phyloP scores from a whole-genome alignment of 2,113 vertebrate species.

The Vicugna pacos region DNA sequence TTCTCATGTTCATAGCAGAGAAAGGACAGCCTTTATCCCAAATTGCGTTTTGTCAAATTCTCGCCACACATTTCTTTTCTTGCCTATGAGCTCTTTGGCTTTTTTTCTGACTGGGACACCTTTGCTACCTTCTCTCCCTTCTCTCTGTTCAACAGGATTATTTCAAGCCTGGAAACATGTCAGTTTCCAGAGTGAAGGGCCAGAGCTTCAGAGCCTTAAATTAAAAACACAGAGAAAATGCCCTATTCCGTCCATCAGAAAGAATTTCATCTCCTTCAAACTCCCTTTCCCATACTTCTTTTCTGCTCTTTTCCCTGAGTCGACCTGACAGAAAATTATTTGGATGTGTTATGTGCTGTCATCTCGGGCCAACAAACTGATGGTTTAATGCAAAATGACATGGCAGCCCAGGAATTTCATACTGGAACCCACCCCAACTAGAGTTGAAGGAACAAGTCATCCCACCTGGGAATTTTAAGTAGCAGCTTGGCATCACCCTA shows the following conservation, averaged over 20 bases:
- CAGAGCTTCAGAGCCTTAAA: slow-evolving; percentile 55
- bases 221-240: slow-evolving; percentile 65
- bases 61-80: neutral
- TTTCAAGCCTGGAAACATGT: slow-evolving; percentile 55
- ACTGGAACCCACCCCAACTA: slow-evolving; percentile 20
- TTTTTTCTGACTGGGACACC: neutral
- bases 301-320: slow-evolving; percentile 60
- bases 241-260: slow-evolving; percentile 32
- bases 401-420: slow-evolving; percentile 46
- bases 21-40: neutral
- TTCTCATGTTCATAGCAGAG: neutral
- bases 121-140: neutral
- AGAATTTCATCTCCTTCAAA: neutral
- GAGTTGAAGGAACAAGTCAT: neutral
- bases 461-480: slow-evolving; percentile 49
- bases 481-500: neutral
- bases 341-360: slow-evolving; percentile 71
- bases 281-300: neutral
- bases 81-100: neutral
- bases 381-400: slow-evolving; percentile 69
- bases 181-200: slow-evolving; percentile 49
- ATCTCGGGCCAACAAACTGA: slow-evolving; percentile 67
- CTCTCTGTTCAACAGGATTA: slow-evolving; percentile 38
- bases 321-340: slow-evolving; percentile 71
- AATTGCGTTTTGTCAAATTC: neutral